These are phyloP conservation scores for Bedellia somnulentella DNA, from an alignment of 2,888 invertebrate species.

Conservation along the genomic window DNA sequence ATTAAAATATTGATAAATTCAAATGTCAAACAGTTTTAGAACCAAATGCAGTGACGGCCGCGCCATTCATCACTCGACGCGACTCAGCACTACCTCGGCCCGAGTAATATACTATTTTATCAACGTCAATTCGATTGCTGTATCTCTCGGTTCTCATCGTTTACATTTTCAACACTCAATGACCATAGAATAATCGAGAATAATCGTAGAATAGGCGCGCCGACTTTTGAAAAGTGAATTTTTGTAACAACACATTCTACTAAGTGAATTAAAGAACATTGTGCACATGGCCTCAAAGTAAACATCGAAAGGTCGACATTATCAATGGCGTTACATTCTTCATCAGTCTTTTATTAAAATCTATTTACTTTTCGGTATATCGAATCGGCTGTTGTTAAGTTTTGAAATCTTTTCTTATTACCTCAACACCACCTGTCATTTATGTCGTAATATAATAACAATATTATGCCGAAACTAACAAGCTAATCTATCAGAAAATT, in stretches of 20 bases:
- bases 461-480: too few relatives aligned
- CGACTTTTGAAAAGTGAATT: conserved; percentile 11
- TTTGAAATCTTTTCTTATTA: neutral
- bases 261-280: conserved; percentile 3
- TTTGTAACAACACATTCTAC: conserved; percentile 6
- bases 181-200: conserved; percentile 14
- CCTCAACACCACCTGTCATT: too few relatives aligned
- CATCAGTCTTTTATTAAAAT: neutral
- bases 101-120: neutral
- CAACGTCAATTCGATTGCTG: neutral
- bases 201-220: too few relatives aligned
- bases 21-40: too few relatives aligned
- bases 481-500: too few relatives aligned
- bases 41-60: too few relatives aligned
- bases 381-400: neutral
- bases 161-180: conserved; percentile 2
- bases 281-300: conserved; percentile 14
- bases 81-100: too few relatives aligned
- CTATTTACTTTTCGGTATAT: too few relatives aligned
- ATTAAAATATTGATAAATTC: too few relatives aligned
- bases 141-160: neutral
- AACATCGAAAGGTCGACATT: conserved; percentile 17
- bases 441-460: too few relatives aligned
- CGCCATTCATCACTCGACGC: too few relatives aligned
- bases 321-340: too few relatives aligned